Evolutionary conservation across 2,113 vertebrate species (phyloP), one percentile per base, ranked within the genome.

Genomic region (Perccottus glenii): DNA sequence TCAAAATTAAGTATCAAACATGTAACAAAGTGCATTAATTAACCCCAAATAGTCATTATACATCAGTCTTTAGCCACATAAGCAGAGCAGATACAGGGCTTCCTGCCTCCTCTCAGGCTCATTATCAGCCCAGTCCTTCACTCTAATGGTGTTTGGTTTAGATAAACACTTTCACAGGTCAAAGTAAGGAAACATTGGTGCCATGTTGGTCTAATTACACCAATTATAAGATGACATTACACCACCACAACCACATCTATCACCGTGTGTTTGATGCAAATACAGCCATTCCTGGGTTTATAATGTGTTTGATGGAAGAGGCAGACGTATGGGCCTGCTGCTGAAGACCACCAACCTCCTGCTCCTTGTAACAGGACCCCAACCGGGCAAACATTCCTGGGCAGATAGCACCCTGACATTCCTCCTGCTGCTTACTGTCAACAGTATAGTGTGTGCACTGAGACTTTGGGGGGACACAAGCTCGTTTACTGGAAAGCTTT

Each of bases 371-470:
- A 89, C 86, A 70, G 78, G 83, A 85, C 71, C 81, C 83, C 67
- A 46, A 36, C 82, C 82, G 65, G 78, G 73, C 84, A 91, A 90
- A 90, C 89, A 91, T 77, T 85, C 84, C 73, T 83, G 69, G 82
- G 79, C 59, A 87, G 81, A 91, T 84, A 90, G 77, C 49, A 51
- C 71, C 66, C 76, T 56, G 40, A 76, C 77, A 90, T 90, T 86
- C 84, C 79, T 67, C 67, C 56, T 56, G 47, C 80, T 85, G 82
- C 82, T 90, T 88, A 91, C 86, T 83, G 84, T 90, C 87, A 88
- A 86, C 82, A 81, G 44, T 70, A 27, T 27, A 27, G 40, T 60
- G 59, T 60, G 53, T 55, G 47, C 59, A 27, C 32, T 9, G 44
- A 46, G 6, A 53, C 51, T 35, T 27, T 27, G 19, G 19, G 19